Evolutionary conservation across 2,888 invertebrate species (phyloP), one percentile per base, ranked within the genome.

Genomic region (Drosophila neotestacea): DNA sequence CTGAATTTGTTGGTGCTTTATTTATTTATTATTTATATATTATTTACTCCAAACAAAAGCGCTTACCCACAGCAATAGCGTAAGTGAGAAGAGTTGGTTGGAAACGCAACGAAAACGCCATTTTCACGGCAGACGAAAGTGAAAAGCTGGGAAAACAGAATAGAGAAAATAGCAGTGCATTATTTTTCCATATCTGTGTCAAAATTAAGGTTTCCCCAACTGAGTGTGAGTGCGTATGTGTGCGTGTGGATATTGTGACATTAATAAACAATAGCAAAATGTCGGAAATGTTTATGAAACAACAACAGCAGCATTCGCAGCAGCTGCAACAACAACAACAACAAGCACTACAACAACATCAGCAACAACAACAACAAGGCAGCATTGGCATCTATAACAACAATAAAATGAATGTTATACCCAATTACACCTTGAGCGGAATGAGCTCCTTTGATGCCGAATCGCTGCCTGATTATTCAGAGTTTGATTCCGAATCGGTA

Each of bases 401-500:
- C 70, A 81, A 79, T 70, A 81, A 79, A 74, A 81, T 79, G 76
- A 90, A 81, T 68, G 80, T 79, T 64, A 82, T 86, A 77, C 85
- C 79, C 61, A 85, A 89, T 90, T 90, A 89, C 58, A 90, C 93
- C 67, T 88, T 93, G 82, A 93, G 93, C 79, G 93, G 93, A 81
- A 93, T 93, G 85, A 93, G 93, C 88, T 91, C 91, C 61, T 94
- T 94, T 79, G 94, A 94, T 83, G 93, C 93, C 70, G 94, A 94
- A 83, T 94, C 93, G 41, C 85, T 94, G 73, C 93, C 94, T 51
- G 94, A 94, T 89, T 94, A 93, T 79, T 93, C 93, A 72, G 94
- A 94, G 92, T 94, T 94, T 86, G 94, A 94, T 92, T 93, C 93
- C 39, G 93, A 93, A 85, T 93, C 93, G 64, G 92, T 93, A 61